These are phyloP conservation scores for Scaptomyza caliginosa DNA, from an alignment of 2,888 invertebrate species.

Conservation along the genomic window DNA sequence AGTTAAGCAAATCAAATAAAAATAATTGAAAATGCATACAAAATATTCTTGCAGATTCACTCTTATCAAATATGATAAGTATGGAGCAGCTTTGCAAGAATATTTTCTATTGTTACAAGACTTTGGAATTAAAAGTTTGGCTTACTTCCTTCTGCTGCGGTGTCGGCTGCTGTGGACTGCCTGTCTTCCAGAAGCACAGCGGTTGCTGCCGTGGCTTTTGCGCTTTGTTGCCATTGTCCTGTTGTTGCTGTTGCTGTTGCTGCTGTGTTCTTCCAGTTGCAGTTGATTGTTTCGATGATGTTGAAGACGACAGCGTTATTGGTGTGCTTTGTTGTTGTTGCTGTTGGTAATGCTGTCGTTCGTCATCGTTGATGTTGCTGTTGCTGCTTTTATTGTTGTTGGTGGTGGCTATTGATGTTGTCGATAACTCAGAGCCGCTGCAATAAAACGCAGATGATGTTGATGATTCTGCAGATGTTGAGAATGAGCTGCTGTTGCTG, in stretches of 20 bases:
- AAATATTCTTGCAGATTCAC: slow-evolving; percentile 3
- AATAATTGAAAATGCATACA: not conserved
- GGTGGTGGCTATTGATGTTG: not conserved
- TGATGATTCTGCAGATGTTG: slow-evolving; percentile 51
- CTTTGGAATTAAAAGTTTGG: slow-evolving; percentile 9
- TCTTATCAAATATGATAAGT: not conserved
- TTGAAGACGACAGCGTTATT: slow-evolving; percentile 3
- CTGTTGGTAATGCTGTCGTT: slow-evolving; percentile 13
- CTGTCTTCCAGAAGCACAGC: slow-evolving; percentile 67
- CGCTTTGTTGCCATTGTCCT: slow-evolving; percentile 32
- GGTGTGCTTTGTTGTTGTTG: slow-evolving; percentile 7
- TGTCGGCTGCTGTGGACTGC: slow-evolving; percentile 63
- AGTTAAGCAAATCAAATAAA: slow-evolving; percentile 3
- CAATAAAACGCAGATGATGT: slow-evolving; percentile 48
- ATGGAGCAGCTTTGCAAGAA: not conserved
- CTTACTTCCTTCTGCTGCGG: slow-evolving; percentile 67
- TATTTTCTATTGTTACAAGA: not conserved
- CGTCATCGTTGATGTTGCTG: slow-evolving; percentile 15
- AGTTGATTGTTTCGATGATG: slow-evolving; percentile 8
- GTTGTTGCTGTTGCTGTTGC: slow-evolving; percentile 3
- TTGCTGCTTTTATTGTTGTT: slow-evolving; percentile 11
- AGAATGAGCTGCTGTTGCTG: slow-evolving; percentile 46
- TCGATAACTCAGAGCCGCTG: slow-evolving; percentile 45
- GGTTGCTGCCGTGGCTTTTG: slow-evolving; percentile 57
- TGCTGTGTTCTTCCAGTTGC: not conserved